A percentile compares a stretch with the other conserved stretches of the same genome.
phyloP scores from a whole-genome alignment of 2,113 vertebrate genomes.

The Actinemys pallida region DNA sequence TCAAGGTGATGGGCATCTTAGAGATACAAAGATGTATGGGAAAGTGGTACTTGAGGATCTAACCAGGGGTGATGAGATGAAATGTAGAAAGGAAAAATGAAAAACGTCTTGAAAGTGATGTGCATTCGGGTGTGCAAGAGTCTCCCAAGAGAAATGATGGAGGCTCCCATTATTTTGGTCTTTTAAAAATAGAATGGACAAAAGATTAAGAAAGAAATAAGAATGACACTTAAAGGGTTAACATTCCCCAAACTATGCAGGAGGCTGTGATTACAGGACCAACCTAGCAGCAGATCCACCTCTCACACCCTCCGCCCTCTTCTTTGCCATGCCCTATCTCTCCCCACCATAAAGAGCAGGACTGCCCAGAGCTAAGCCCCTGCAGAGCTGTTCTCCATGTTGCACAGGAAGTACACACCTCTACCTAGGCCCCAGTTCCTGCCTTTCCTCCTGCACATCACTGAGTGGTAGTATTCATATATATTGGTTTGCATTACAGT shows the following conservation, averaged over 20 bases:
- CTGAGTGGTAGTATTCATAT: not conserved
- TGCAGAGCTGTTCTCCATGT: not conserved
- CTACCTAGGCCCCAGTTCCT: not conserved
- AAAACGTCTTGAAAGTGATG: not conserved
- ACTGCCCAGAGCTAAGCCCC: not conserved
- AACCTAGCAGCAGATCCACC: not conserved
- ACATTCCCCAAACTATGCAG: not conserved
- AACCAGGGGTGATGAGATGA: not conserved
- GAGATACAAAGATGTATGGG: not conserved
- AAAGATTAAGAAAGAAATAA: not conserved
- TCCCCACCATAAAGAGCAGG: not conserved
- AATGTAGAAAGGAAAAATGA: slow-evolving; percentile 31
- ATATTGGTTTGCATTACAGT: not conserved
- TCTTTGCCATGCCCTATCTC: not conserved
- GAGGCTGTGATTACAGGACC: not conserved
- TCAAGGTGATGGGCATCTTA: not conserved
- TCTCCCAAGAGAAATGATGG: not conserved
- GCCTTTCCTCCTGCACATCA: not conserved
- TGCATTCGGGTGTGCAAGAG: not conserved
- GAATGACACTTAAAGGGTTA: not conserved
- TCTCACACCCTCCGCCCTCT: not conserved
- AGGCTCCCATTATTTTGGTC: not conserved
- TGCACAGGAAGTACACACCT: not conserved
- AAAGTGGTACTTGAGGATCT: slow-evolving; percentile 3
- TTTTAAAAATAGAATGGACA: slow-evolving; percentile 2